Base-by-base conservation (phyloP, 2,797 vertebrate species). In the Phataginus tetradactyla region DNA sequence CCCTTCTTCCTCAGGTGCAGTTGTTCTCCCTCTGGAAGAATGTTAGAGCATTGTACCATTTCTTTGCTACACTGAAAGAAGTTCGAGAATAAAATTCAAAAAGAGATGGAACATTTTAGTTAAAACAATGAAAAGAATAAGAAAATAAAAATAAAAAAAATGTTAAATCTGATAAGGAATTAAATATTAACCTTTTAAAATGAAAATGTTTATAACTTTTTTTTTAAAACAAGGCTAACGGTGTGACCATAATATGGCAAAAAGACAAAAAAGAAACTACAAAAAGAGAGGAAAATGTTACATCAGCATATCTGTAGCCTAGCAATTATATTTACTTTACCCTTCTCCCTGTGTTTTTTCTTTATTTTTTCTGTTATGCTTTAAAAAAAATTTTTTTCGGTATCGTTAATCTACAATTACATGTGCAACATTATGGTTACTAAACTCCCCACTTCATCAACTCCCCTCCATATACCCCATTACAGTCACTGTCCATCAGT, bases 21-120 rank as follows among this genome's bases (percentile, higher is more conserved):
- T 95, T 97, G 74, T 90, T 97, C 97, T 98, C 95, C 94, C 90
- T 98, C 83, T 96, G 89, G 96, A 96, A 97, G 88, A 97, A 93
- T 85, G 69, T 90, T 68, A 68, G 84, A 93, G 29, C 39, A 69
- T 75, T 97, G 86, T 63, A 96, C 18, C 72, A 55, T 85, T 96
- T 97, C 83, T 97, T 68, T 55, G 74, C 53, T 81, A 37, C 21
- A 39, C 20, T 92, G n/a, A 84, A 81, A 79, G 9, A 93, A 80
- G 64, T 49, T 84, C 32, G 64, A 39, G 69, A 86, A 45, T 59
- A 90, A 95, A 93, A 39, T 15, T 66, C 3, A 3, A 51, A 92
- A 69, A 86, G 4, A 2, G 13, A 51, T 32, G 75, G 14, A 68
- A 61, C 1, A 4, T 72, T 88, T 74, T 74, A 42, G 12, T 49